phyloP scores from a whole-genome alignment of 2,888 invertebrate genomes.

The Eilema depressum region DNA sequence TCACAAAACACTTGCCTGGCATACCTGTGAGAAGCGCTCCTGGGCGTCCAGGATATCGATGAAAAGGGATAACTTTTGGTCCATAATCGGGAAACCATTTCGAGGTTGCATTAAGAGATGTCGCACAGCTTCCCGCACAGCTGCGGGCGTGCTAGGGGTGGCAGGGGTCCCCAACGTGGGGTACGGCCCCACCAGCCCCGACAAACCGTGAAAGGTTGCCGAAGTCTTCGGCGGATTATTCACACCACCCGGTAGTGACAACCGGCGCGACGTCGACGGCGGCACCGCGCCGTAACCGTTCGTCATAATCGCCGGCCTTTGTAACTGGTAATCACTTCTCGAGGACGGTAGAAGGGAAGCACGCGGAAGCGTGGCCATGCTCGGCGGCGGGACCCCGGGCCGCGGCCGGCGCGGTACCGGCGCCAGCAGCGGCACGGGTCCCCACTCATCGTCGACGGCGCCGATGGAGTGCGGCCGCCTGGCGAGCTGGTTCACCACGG shows the following conservation, averaged over 20 bases:
- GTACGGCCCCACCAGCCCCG: conserved; percentile 69
- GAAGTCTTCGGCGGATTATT: conserved; percentile 86
- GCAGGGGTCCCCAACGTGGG: conserved; percentile 71
- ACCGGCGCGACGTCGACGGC: conserved; percentile 82
- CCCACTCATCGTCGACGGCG: conserved; percentile 78
- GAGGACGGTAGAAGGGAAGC: conserved; percentile 87
- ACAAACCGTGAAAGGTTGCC: conserved; percentile 88
- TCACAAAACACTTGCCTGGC: conserved; percentile 33
- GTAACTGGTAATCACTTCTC: conserved; percentile 88
- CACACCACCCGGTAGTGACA: conserved; percentile 86
- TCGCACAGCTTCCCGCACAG: conserved; percentile 90
- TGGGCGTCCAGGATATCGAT: conserved; percentile 94
- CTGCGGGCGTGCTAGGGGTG: conserved; percentile 87
- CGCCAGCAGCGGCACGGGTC: conserved; percentile 81
- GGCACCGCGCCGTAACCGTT: conserved; percentile 83
- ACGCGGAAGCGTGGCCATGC: conserved; percentile 77
- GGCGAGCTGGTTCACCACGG: conserved; percentile 64
- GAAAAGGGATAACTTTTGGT: conserved; percentile 92
- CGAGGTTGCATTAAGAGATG: conserved; percentile 90
- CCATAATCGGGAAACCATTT: conserved; percentile 92
- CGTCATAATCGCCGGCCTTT: conserved; percentile 84
- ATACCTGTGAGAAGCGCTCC: conserved; percentile 93
- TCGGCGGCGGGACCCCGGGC: conserved; percentile 80
- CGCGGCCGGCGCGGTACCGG: conserved; percentile 86
- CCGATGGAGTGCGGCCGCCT: conserved; percentile 89